Percentiles rank a stretch among this genome's conserved stretches.
Conservation (phyloP, 92 coral and sea anemone species). For the Nematostella vectensis region DNA sequence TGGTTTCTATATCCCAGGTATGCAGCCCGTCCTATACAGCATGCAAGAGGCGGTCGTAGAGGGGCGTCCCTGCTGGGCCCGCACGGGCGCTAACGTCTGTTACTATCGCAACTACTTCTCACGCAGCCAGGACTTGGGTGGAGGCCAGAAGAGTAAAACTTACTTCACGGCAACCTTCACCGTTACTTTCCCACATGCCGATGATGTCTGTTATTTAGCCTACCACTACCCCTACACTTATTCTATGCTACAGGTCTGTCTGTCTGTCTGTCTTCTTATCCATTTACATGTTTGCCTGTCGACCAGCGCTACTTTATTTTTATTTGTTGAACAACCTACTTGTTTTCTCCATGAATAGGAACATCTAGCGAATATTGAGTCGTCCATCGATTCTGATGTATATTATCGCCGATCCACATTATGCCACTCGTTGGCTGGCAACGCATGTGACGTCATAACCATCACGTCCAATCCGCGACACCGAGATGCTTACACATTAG, state of each 20-base stretch:
- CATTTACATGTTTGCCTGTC: neutral
- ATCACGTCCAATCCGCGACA: conserved; percentile 75
- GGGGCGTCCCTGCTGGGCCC: conserved; percentile 89
- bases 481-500: conserved; percentile 41
- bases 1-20: conserved; percentile 53
- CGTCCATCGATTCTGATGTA: conserved; percentile 52
- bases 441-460: conserved; percentile 94
- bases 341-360: conserved; percentile 21
- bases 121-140: conserved; percentile 56
- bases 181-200: conserved; percentile 64
- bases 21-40: conserved; percentile 96
- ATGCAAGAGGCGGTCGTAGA: conserved; percentile 65
- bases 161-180: conserved; percentile 93
- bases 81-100: conserved; percentile 77
- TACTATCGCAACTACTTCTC: conserved; percentile 86
- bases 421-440: conserved; percentile 81
- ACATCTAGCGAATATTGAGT: conserved; percentile 69
- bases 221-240: conserved; percentile 97
- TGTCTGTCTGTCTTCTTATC: neutral
- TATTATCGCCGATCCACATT: conserved; percentile 81
- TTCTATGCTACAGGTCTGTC: conserved; percentile 84
- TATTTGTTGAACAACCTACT: neutral
- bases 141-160: conserved; percentile 69
- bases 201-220: conserved; percentile 89
- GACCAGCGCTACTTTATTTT: neutral